These are phyloP conservation scores for Theristicus caerulescens DNA, from an alignment of 2,113 vertebrate species.

Conservation along the genomic window DNA sequence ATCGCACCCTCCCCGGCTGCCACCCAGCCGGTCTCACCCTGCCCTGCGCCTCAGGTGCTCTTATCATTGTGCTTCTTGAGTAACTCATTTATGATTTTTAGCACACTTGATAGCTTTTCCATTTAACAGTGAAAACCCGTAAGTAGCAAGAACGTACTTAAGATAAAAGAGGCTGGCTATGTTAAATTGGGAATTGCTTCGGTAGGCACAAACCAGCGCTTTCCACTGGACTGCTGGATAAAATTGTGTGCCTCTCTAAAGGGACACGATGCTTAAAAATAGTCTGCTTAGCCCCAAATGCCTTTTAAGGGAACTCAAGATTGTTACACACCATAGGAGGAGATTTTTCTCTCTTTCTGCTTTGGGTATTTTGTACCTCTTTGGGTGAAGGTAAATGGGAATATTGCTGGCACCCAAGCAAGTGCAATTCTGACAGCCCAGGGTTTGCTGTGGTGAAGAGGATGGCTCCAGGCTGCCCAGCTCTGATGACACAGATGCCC, in stretches of 20 bases:
- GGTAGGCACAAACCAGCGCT: background rate
- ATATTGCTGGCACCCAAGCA: background rate
- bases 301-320: background rate
- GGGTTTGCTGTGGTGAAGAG: background rate
- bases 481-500: background rate
- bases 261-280: background rate
- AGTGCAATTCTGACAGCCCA: background rate
- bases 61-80: background rate
- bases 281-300: background rate
- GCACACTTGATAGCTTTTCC: background rate
- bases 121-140: background rate
- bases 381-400: background rate
- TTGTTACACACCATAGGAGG: background rate
- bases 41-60: fast-evolving
- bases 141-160: background rate
- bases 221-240: background rate
- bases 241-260: background rate
- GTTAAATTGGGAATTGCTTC: background rate
- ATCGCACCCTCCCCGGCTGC: background rate
- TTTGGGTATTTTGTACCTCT: background rate
- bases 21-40: background rate
- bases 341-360: background rate
- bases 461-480: background rate
- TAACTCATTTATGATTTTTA: background rate
- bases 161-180: background rate